Base-by-base conservation (phyloP, 2,113 vertebrate species). In the Alosa alosa region DNA sequence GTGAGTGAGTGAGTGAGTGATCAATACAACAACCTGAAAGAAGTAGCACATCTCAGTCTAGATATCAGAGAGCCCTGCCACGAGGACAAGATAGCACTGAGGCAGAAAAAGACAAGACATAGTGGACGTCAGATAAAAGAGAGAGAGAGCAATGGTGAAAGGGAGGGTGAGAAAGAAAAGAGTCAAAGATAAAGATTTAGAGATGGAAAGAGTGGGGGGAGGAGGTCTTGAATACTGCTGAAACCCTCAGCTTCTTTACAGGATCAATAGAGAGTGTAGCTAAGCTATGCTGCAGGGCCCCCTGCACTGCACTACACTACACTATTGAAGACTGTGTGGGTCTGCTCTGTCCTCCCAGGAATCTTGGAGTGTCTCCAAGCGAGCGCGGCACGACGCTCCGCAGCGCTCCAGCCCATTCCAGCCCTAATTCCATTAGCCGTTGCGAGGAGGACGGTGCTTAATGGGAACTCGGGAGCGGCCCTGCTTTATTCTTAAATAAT, bases 301-400 rank as follows among this genome's bases (percentile, higher is more conserved):
- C 64, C n/a, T 31, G 2, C 41, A 44, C 41, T 44, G 4, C 41
- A 4, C 41, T 44, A 13, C 64, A 44, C 41, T 44, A 44, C 41
- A 4, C 41, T 44, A 31, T 25, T 11, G 64, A 68, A 2, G 25
- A 11, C 64, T n/a, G 3, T 10, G 25, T 68, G 64, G n/a, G 64
- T 31, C 64, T 1, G 64, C 64, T 78, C 55, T 22, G 55, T 60
- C 31, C 72, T 78, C 72, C 13, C 31, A 41, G 72, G 72, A 78
- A 78, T 78, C 46, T n/a, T 88, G 84, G 87, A 86, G 83, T 47
- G 6, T 78, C 60, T 72, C 85, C 87, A 86, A 41, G 39, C n/a
- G n/a, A 84, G 82, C 46, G 31, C 25, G 72, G 13, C 6, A 7
- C 10, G 64, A 10, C 64, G 4, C 25, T 72, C 64, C 64, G 31